phyloP scores from a whole-genome alignment of 2,797 vertebrate species.

The Chloroceryle amazona region DNA sequence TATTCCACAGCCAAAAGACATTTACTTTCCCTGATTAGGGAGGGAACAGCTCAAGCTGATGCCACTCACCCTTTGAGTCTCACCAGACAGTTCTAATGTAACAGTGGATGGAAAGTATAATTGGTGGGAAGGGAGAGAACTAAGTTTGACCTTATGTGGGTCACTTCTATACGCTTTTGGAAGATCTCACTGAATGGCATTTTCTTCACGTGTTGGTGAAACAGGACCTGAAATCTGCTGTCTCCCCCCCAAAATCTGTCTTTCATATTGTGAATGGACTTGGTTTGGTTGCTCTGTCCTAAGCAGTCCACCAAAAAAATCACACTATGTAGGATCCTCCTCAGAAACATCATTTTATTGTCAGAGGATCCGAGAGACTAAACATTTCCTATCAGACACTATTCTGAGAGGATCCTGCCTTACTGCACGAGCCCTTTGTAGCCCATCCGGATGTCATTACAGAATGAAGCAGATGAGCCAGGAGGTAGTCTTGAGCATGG shows the following conservation, averaged over 20 bases:
- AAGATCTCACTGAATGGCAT: background rate
- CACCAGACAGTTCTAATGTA: background rate
- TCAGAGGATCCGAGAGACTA: background rate
- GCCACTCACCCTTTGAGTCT: background rate
- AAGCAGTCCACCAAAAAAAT: background rate
- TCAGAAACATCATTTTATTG: background rate
- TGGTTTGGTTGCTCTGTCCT: background rate
- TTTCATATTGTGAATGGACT: background rate
- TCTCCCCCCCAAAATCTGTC: background rate
- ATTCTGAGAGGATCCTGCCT: constrained; percentile 8
- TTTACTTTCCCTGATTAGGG: background rate
- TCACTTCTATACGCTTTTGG: background rate
- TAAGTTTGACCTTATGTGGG: background rate
- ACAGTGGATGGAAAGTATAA: background rate
- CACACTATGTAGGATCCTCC: background rate
- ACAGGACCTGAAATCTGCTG: background rate
- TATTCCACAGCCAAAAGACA: background rate
- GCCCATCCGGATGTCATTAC: constrained; percentile 38
- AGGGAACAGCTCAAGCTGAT: background rate
- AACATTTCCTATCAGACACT: background rate
- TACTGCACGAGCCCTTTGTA: constrained; percentile 33
- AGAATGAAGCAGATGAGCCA: constrained; percentile 41
- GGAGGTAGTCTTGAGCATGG: background rate
- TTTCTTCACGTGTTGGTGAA: background rate
- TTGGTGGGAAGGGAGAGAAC: background rate